Conservation (phyloP, 2,797 vertebrate genomes). For the Rhabdomys pumilio region DNA sequence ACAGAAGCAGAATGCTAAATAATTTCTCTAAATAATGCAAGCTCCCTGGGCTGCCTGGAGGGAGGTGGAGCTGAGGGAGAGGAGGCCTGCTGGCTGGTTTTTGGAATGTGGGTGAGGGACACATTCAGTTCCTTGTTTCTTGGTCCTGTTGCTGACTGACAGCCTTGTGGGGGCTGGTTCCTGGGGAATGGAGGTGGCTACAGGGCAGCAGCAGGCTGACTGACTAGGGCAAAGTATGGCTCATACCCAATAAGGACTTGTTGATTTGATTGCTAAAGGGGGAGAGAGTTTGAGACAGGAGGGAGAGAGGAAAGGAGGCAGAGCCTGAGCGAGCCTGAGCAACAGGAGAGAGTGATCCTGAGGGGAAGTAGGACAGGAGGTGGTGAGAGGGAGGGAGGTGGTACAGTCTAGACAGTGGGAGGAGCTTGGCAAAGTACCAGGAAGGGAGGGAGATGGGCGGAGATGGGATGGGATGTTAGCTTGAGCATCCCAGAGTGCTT, state of each 20-base stretch:
- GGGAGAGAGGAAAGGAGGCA: not conserved
- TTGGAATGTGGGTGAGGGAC: not conserved
- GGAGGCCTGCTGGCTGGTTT: not conserved
- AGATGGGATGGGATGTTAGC: not conserved
- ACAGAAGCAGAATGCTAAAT: conserved; percentile 83
- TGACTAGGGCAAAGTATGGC: not conserved
- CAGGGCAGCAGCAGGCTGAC: not conserved
- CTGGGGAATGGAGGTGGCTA: not conserved
- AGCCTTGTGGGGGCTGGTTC: not conserved
- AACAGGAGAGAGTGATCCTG: not conserved
- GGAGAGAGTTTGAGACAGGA: not conserved
- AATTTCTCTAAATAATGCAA: conserved; percentile 81
- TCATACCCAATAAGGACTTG: conserved; percentile 60
- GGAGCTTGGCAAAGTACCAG: not conserved
- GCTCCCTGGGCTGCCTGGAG: conserved; percentile 66
- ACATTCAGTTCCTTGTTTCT: not conserved
- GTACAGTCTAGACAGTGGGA: no score
- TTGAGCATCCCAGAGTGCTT: not conserved
- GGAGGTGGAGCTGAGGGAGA: conserved; percentile 37
- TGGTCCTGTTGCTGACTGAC: not conserved
- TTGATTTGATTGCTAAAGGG: conserved; percentile 70
- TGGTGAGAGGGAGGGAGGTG: not conserved
- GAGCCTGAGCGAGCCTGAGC: not conserved
- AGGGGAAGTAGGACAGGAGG: not conserved
- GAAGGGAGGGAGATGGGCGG: not conserved